A percentile compares a stretch with the other conserved stretches of the same genome.
phyloP scores from a whole-genome alignment of 2,113 vertebrate species.

The Ictidomys tridecemlineatus region DNA sequence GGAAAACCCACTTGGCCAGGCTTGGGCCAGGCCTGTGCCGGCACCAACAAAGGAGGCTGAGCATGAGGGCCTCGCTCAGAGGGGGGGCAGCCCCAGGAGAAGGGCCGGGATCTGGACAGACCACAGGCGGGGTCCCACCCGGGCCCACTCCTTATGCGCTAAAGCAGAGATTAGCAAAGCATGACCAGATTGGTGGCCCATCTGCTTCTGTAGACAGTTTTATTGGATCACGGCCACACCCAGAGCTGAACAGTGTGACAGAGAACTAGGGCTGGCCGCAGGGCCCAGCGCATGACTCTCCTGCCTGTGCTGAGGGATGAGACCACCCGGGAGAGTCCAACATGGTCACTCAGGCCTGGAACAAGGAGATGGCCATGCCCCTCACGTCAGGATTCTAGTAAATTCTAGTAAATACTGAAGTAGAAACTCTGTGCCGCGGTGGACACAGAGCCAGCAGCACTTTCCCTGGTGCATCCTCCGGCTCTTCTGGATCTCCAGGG shows the following conservation, averaged over 20 bases:
- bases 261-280: background rate
- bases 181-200: background rate
- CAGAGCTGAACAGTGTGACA: background rate
- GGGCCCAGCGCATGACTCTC: background rate
- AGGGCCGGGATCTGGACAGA: too few species aligned
- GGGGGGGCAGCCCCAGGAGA: background rate
- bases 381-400: background rate
- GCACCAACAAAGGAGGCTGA: background rate
- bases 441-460: fast-evolving
- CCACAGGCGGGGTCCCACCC: too few species aligned
- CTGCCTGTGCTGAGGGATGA: background rate
- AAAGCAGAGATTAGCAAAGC: background rate
- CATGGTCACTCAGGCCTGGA: background rate
- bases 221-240: fast-evolving
- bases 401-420: background rate
- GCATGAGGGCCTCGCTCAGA: background rate
- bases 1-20: background rate
- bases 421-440: background rate
- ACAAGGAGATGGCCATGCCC: fast-evolving
- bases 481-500: background rate
- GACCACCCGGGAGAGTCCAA: background rate
- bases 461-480: background rate
- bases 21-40: background rate
- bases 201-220: background rate
- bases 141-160: background rate